A percentile compares a stretch with the other conserved stretches of the same genome.
phyloP scores from a whole-genome alignment of 2,113 vertebrate species.

The Ranitomeya imitator region DNA sequence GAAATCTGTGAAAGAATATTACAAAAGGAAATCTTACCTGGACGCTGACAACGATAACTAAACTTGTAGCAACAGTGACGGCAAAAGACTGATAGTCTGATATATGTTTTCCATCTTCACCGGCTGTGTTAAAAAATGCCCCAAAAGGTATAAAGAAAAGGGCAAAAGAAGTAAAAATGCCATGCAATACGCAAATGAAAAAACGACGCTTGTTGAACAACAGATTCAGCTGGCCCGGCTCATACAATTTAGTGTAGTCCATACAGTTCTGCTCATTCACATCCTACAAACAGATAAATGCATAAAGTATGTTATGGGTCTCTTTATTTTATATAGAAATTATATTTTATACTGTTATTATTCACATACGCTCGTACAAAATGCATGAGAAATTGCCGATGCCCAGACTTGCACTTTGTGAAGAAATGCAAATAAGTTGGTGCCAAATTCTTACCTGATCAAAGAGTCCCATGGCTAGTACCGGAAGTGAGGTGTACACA shows the following conservation, averaged over 20 bases:
- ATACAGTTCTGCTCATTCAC: slow-evolving; percentile 80
- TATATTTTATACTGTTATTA: neutral
- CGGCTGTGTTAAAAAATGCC: slow-evolving; percentile 71
- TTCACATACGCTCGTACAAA: neutral
- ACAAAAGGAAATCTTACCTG: slow-evolving; percentile 73
- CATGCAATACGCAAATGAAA: slow-evolving; percentile 80
- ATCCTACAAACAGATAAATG: slow-evolving; percentile 69
- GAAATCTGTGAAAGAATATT: neutral
- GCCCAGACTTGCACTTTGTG: neutral
- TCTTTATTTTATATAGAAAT: too few species aligned
- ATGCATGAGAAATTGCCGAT: neutral
- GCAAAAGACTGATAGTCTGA: slow-evolving; percentile 83
- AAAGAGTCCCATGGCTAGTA: slow-evolving; percentile 84
- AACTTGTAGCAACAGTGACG: slow-evolving; percentile 80
- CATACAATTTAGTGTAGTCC: slow-evolving; percentile 77
- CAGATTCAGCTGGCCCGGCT: slow-evolving; percentile 80
- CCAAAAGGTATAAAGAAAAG: slow-evolving; percentile 85
- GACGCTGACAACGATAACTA: slow-evolving; percentile 83
- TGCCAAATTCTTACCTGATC: slow-evolving; percentile 73
- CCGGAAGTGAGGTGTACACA: slow-evolving; percentile 82
- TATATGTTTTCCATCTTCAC: slow-evolving; percentile 74
- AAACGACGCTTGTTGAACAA: slow-evolving; percentile 86
- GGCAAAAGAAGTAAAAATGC: slow-evolving; percentile 77
- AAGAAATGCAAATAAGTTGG: neutral
- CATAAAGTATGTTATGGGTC: neutral